Evolutionary conservation across 2,888 invertebrate genomes (phyloP).

Genomic region (Euspilapteryx auroguttella): DNA sequence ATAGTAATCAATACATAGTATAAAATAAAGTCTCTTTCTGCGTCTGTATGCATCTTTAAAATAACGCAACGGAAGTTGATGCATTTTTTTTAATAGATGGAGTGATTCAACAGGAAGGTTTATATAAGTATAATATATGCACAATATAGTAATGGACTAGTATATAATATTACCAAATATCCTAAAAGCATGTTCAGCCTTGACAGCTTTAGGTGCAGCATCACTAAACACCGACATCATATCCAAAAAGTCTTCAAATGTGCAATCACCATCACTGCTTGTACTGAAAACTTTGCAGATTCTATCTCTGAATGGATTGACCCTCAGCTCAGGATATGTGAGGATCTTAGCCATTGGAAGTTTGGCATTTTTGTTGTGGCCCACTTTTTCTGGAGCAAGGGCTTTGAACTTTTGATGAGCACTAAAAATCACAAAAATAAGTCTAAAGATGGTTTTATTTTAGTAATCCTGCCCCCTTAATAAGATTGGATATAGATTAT

Average conservation of each 20-base stretch:
- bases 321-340: constrained; percentile 83
- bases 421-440: constrained; percentile 45
- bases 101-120: too few species aligned
- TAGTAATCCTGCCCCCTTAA: background rate
- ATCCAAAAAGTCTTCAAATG: constrained; percentile 94
- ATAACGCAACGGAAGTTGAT: too few species aligned
- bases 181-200: constrained; percentile 93
- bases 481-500: background rate
- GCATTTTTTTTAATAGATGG: too few species aligned
- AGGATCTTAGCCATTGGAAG: constrained; percentile 82
- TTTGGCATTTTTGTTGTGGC: constrained; percentile 85
- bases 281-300: constrained; percentile 92
- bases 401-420: constrained; percentile 90
- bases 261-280: constrained; percentile 86
- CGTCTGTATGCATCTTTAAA: too few species aligned
- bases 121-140: too few species aligned
- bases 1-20: too few species aligned
- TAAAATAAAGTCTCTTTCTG: too few species aligned
- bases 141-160: too few species aligned
- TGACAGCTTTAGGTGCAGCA: constrained; percentile 86
- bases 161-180: constrained; percentile 87
- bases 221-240: constrained; percentile 97
- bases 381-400: constrained; percentile 86
- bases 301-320: constrained; percentile 89
- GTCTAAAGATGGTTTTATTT: background rate